Percentiles rank a stretch among this genome's conserved stretches.
Evolutionary conservation across 2,113 vertebrate genomes (phyloP).

Genomic region (Calonectris borealis): DNA sequence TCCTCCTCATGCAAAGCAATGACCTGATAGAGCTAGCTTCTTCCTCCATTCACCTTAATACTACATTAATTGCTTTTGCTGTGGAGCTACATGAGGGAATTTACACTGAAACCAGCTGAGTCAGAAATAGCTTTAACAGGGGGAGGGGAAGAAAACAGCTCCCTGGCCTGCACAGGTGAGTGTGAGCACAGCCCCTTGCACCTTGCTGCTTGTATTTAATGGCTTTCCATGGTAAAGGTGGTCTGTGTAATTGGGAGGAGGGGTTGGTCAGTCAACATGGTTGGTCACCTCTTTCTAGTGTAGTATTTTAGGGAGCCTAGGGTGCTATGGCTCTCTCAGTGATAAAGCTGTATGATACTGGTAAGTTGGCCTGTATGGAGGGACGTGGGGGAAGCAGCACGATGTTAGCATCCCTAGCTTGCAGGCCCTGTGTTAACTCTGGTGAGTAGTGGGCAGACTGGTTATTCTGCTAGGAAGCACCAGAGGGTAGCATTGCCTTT

Average conservation of each 20-base stretch:
- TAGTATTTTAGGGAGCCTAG: rapidly evolving
- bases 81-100: neutral
- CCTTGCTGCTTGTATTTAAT: rapidly evolving
- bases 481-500: neutral
- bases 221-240: rapidly evolving
- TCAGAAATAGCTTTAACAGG: neutral
- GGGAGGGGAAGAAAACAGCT: neutral
- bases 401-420: rapidly evolving
- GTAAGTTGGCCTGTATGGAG: rapidly evolving
- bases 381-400: rapidly evolving
- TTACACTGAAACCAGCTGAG: neutral
- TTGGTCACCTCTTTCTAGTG: rapidly evolving
- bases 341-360: rapidly evolving
- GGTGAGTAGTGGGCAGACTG: neutral
- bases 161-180: neutral
- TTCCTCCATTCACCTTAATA: neutral
- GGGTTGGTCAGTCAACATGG: rapidly evolving
- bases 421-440: rapidly evolving
- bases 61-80: neutral
- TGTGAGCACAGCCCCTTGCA: neutral
- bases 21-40: neutral
- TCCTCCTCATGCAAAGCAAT: neutral
- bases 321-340: rapidly evolving
- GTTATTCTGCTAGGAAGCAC: neutral
- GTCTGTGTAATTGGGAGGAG: rapidly evolving